Evolutionary conservation across 2,113 vertebrate species (phyloP).

Genomic region (Leuciscus idus): DNA sequence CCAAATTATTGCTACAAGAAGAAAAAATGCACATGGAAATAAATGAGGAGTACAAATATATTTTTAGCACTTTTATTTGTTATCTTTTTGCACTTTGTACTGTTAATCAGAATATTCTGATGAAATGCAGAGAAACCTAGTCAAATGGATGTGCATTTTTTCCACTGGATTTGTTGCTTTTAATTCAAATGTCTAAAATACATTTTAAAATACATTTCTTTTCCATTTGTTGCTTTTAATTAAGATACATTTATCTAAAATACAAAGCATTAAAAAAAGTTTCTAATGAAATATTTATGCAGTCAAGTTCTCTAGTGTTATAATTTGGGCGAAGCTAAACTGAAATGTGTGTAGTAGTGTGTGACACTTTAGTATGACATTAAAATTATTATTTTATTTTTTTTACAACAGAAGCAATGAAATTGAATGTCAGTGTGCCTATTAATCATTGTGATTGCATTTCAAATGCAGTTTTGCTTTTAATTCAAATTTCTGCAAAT

Average conservation of each 20-base stretch:
- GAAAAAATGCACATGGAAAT: neutral
- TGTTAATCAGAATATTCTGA: neutral
- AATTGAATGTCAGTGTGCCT: neutral
- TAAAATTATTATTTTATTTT: neutral
- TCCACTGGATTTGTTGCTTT: neutral
- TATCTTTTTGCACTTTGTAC: neutral
- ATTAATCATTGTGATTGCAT: neutral
- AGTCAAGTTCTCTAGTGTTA: neutral
- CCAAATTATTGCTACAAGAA: neutral
- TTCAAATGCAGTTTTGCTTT: neutral
- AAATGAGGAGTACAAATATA: neutral
- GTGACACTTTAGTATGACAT: neutral
- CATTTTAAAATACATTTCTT: neutral
- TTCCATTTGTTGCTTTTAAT: neutral
- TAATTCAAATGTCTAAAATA: neutral
- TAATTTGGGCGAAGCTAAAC: neutral
- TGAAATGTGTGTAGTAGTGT: neutral
- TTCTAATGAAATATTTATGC: neutral
- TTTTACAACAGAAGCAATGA: neutral
- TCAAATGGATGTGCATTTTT: neutral
- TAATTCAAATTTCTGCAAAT: neutral
- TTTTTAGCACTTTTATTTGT: neutral
- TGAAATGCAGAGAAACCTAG: neutral
- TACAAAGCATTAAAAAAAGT: neutral
- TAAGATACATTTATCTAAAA: neutral